Conservation (phyloP, 2,888 invertebrate species). For the Lobophora halterata region DNA sequence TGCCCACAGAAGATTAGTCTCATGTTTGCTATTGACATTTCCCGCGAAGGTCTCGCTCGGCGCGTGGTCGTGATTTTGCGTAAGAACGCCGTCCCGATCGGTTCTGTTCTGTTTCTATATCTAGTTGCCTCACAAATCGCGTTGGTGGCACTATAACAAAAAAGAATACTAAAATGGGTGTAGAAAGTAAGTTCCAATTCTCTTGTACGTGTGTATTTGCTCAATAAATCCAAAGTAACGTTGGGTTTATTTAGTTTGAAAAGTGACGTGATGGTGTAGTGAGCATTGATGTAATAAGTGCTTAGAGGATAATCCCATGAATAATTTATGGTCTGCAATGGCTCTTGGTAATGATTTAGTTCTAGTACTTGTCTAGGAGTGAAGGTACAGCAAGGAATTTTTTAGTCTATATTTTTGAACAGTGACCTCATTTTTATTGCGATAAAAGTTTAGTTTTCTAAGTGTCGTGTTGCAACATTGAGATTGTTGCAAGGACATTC, state of each 20-base stretch:
- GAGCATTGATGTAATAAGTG: constrained; percentile 20
- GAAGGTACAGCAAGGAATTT: background rate
- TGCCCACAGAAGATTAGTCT: constrained; percentile 41
- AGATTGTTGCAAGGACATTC: too few species aligned
- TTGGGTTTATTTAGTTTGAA: constrained; percentile 1
- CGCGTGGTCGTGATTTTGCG: constrained; percentile 72
- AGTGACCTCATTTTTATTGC: too few species aligned
- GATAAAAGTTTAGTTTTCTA: too few species aligned
- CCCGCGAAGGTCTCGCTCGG: constrained; percentile 66
- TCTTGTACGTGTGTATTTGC: background rate
- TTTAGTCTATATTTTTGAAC: too few species aligned
- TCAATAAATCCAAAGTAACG: background rate
- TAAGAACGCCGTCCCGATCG: constrained; percentile 62
- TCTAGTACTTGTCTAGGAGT: background rate
- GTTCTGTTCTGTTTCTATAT: constrained; percentile 62
- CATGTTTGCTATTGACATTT: constrained; percentile 75
- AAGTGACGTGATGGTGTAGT: constrained; percentile 18
- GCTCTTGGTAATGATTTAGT: constrained; percentile 9
- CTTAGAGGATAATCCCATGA: constrained; percentile 11
- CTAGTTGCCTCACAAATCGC: constrained; percentile 54
- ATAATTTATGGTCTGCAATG: constrained; percentile 8
- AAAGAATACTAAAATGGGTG: constrained; percentile 36
- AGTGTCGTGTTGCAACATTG: too few species aligned
- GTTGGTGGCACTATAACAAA: constrained; percentile 45
- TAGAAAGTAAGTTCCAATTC: constrained; percentile 44